A percentile compares a stretch with the other conserved stretches of the same genome.
Conservation (phyloP, 1,140 invertebrate genomes). For the Polypedilum vanderplanki region DNA sequence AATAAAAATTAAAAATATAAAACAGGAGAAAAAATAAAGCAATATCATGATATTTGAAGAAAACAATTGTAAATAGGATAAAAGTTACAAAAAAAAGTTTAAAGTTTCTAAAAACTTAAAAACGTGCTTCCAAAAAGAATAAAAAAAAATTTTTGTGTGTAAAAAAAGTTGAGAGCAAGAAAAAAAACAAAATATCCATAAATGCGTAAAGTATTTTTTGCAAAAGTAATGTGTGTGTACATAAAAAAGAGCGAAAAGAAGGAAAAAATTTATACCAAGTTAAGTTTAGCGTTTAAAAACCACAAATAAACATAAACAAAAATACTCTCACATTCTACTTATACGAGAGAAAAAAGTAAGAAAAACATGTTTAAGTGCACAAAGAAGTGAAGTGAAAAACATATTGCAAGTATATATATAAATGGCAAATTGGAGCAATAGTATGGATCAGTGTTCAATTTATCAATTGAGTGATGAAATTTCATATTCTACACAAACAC, state of each 20-base stretch:
- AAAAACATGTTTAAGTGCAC: slow-evolving; percentile 1
- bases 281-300: not conserved
- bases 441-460: slow-evolving; percentile 5
- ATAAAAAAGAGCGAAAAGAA: not conserved
- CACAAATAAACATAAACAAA: not conserved
- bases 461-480: slow-evolving; percentile 25
- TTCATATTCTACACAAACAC: not conserved
- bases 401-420: not conserved
- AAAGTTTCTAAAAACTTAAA: not conserved
- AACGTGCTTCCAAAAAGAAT: not conserved
- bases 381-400: not conserved
- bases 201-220: slow-evolving; percentile 13
- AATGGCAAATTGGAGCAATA: slow-evolving; percentile 17
- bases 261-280: not conserved
- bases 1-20: too few species aligned
- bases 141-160: not conserved
- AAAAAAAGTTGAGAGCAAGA: not conserved
- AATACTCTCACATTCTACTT: not conserved
- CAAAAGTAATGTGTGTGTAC: not conserved
- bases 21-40: too few species aligned
- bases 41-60: too few species aligned
- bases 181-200: not conserved
- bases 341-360: not conserved
- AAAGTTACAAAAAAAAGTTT: not conserved
- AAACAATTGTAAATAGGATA: too few species aligned